Evolutionary conservation across 2,113 vertebrate species (phyloP).

Genomic region (Periophthalmus modestus): DNA sequence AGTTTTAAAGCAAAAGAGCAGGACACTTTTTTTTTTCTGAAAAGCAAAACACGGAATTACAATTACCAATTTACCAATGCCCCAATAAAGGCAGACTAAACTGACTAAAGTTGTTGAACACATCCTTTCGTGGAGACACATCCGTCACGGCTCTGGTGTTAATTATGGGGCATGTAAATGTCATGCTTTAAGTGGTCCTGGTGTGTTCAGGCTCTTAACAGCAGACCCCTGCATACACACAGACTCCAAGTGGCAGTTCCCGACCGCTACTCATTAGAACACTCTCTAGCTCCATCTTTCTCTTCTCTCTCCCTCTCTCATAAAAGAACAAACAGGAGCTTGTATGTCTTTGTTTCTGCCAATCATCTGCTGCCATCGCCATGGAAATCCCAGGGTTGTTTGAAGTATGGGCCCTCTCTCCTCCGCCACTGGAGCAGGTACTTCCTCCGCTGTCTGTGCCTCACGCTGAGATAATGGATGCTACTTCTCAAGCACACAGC

Average conservation of each 20-base stretch:
- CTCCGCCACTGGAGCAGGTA: slow-evolving; percentile 21
- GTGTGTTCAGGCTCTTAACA: slow-evolving; percentile 52
- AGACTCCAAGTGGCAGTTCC: slow-evolving; percentile 44
- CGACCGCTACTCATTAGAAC: slow-evolving; percentile 51
- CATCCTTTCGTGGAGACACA: slow-evolving; percentile 26
- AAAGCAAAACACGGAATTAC: background rate
- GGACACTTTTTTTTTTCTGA: background rate
- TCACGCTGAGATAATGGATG: slow-evolving; percentile 14
- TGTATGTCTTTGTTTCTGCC: slow-evolving; percentile 24
- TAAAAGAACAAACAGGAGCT: slow-evolving; percentile 44
- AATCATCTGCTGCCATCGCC: slow-evolving; percentile 44
- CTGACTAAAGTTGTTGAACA: background rate
- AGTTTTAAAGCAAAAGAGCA: background rate
- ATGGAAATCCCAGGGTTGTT: slow-evolving; percentile 41
- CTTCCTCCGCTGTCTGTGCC: slow-evolving; percentile 15
- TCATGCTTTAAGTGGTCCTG: slow-evolving; percentile 64
- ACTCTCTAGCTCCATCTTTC: slow-evolving; percentile 26
- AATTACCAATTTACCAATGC: too few relatives aligned
- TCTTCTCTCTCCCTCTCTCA: slow-evolving; percentile 21
- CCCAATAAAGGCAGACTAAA: background rate
- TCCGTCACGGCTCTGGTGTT: slow-evolving; percentile 43
- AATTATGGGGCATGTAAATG: slow-evolving; percentile 75
- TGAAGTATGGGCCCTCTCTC: slow-evolving; percentile 16
- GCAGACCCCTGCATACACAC: slow-evolving; percentile 43
- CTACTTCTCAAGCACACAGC: slow-evolving; percentile 7